Evolutionary conservation across 2,888 invertebrate species (phyloP).

Genomic region (Graphium colonna): DNA sequence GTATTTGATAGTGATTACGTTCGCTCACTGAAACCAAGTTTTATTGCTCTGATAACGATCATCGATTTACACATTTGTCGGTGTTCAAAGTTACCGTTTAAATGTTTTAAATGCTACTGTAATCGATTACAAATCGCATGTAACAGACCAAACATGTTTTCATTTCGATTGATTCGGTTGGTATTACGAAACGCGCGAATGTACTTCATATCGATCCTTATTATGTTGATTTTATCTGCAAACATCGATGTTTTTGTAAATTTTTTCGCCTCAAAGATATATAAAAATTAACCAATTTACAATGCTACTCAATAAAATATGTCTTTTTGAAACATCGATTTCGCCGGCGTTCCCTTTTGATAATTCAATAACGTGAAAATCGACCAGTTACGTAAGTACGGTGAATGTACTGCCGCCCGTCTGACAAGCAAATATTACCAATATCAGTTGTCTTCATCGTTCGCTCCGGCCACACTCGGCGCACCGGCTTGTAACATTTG

Average conservation of each 20-base stretch:
- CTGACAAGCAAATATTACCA: conserved; percentile 1
- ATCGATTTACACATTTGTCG: background rate
- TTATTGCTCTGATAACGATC: background rate
- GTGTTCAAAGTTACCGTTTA: background rate
- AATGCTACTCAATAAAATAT: too few species aligned
- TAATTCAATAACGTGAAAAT: conserved; percentile 7
- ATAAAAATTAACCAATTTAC: too few species aligned
- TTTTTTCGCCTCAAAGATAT: too few species aligned
- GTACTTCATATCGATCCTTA: too few species aligned
- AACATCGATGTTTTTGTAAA: too few species aligned
- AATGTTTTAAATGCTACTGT: background rate
- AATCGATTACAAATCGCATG: background rate
- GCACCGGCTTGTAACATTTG: conserved; percentile 9
- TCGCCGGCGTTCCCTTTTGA: background rate
- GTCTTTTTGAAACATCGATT: too few species aligned
- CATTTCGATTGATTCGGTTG: background rate
- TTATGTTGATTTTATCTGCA: too few species aligned
- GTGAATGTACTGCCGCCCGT: background rate
- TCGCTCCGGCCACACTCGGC: too few species aligned
- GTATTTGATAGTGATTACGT: background rate
- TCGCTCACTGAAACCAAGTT: background rate
- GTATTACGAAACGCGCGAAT: too few species aligned
- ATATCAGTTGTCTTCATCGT: too few species aligned
- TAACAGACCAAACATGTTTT: background rate
- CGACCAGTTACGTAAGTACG: conserved; percentile 5